phyloP scores from a whole-genome alignment of 2,888 invertebrate species.

The Cosmia pyralina region DNA sequence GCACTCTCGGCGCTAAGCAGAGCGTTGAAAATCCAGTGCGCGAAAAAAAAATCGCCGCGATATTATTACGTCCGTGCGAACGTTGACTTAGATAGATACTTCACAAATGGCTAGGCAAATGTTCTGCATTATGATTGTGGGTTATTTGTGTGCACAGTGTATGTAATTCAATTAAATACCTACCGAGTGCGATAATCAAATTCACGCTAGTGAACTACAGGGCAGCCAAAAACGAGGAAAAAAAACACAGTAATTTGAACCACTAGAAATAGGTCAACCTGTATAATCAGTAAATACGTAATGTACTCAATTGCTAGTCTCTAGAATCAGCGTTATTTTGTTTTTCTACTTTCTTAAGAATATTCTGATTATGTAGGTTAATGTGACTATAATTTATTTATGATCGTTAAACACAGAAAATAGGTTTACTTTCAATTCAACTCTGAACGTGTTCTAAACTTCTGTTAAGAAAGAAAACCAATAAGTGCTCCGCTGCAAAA shows the following conservation, averaged over 20 bases:
- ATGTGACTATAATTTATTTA: too few species aligned
- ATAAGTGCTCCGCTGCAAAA: too few species aligned
- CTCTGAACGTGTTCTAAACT: too few species aligned
- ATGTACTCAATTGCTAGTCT: too few species aligned
- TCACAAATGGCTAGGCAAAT: background rate
- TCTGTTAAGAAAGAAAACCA: too few species aligned
- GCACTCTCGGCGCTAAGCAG: too few species aligned
- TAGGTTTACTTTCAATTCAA: background rate
- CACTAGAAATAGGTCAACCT: background rate
- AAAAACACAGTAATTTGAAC: background rate
- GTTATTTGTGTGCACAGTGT: conserved; percentile 5
- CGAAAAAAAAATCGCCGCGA: too few species aligned
- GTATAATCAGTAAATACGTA: background rate
- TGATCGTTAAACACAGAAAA: background rate
- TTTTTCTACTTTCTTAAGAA: background rate
- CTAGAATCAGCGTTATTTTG: background rate
- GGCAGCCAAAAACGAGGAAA: too few species aligned
- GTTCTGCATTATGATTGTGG: background rate
- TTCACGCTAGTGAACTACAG: background rate
- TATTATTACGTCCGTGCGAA: too few species aligned
- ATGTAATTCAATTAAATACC: background rate
- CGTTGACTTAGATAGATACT: too few species aligned
- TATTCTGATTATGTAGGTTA: background rate
- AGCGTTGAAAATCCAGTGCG: too few species aligned
- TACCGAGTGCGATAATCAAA: background rate